Conservation (phyloP, 2,113 vertebrate genomes). For the Coracopsis vasa region DNA sequence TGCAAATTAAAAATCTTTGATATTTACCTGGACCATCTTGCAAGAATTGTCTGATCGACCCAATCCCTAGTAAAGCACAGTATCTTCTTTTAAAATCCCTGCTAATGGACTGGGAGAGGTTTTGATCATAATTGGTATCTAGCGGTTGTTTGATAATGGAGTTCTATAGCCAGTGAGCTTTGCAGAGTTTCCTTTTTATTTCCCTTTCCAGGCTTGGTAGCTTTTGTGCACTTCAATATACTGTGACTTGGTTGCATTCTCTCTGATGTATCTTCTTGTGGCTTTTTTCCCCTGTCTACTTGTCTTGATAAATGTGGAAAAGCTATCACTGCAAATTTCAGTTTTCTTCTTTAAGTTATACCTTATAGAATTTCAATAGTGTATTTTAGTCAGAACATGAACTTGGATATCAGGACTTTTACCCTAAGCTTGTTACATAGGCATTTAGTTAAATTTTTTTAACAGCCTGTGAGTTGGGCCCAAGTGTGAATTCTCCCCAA, state of each 20-base stretch:
- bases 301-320: not conserved
- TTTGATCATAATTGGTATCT: not conserved
- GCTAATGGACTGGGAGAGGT: not conserved
- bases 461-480: not conserved
- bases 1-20: not conserved
- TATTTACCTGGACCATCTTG: not conserved
- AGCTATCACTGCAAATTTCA: not conserved
- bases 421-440: not conserved
- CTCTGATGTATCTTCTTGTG: not conserved
- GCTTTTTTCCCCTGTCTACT: not conserved
- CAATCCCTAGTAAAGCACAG: not conserved
- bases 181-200: not conserved
- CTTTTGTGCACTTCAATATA: not conserved
- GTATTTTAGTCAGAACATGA: not conserved
- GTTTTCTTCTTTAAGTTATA: not conserved
- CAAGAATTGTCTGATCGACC: not conserved
- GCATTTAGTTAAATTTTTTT: not conserved
- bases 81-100: not conserved
- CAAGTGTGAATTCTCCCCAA: not conserved
- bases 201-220: not conserved
- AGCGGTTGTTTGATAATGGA: constrained; percentile 4
- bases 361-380: not conserved
- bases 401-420: not conserved
- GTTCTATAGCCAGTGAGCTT: not conserved
- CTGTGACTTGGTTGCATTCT: not conserved